Evolutionary conservation across 2,888 invertebrate species (phyloP).

Genomic region (Parapristionchus giblindavisi): DNA sequence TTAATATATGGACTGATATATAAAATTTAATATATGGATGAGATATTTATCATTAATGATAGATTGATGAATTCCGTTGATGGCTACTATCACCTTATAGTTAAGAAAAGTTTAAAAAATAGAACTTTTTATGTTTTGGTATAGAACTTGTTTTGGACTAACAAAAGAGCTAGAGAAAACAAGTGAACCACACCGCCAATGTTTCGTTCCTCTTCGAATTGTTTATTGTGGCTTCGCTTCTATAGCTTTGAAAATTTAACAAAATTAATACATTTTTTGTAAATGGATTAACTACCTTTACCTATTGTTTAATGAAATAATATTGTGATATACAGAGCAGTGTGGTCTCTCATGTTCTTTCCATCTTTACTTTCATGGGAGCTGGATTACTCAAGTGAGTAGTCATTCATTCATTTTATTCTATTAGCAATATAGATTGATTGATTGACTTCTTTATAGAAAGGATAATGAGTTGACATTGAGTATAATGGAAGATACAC

Average conservation of each 20-base stretch:
- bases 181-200: no score
- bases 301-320: neutral
- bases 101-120: no score
- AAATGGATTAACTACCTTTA: neutral
- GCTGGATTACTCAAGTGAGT: slow-evolving; percentile 79
- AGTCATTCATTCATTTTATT: slow-evolving; percentile 52
- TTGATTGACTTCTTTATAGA: slow-evolving; percentile 14
- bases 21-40: no score
- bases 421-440: neutral
- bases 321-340: slow-evolving; percentile 71
- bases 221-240: no score
- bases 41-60: no score
- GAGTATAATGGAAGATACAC: slow-evolving; percentile 60
- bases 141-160: no score
- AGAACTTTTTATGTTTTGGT: no score
- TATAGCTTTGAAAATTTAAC: neutral
- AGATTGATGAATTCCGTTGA: no score
- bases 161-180: no score
- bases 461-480: slow-evolving; percentile 67
- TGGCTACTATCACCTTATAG: no score
- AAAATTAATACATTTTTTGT: neutral
- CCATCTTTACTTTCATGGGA: slow-evolving; percentile 97
- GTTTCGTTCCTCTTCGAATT: no score
- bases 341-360: slow-evolving; percentile 91
- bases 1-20: neutral